These are phyloP conservation scores for Peromyscus californicus DNA, from an alignment of 2,113 vertebrate genomes.

Conservation along the genomic window DNA sequence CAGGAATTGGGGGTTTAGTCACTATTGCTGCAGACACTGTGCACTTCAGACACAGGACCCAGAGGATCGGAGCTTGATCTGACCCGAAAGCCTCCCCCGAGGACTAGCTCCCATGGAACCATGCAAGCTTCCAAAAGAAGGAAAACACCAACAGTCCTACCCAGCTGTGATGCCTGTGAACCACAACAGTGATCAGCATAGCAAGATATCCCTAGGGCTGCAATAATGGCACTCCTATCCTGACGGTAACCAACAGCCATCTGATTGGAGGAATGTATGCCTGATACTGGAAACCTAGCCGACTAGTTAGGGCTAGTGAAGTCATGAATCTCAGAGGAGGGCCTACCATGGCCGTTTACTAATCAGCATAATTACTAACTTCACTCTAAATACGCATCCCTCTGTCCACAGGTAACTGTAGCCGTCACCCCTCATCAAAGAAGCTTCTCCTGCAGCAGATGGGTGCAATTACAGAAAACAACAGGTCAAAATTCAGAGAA, in stretches of 20 bases:
- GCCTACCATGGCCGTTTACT: background rate
- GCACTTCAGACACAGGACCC: background rate
- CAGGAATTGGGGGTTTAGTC: background rate
- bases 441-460: background rate
- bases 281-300: background rate
- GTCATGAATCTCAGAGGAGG: background rate
- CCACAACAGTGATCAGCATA: background rate
- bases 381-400: background rate
- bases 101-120: background rate
- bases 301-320: background rate
- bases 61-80: background rate
- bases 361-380: background rate
- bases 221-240: background rate
- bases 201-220: background rate
- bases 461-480: background rate
- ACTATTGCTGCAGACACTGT: background rate
- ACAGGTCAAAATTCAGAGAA: background rate
- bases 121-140: background rate
- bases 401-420: background rate
- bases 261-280: background rate
- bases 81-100: background rate
- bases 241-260: background rate
- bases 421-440: background rate
- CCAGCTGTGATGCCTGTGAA: background rate
- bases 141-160: background rate